Base-by-base conservation (phyloP, 2,113 vertebrate species). In the Ciconia stormi region DNA sequence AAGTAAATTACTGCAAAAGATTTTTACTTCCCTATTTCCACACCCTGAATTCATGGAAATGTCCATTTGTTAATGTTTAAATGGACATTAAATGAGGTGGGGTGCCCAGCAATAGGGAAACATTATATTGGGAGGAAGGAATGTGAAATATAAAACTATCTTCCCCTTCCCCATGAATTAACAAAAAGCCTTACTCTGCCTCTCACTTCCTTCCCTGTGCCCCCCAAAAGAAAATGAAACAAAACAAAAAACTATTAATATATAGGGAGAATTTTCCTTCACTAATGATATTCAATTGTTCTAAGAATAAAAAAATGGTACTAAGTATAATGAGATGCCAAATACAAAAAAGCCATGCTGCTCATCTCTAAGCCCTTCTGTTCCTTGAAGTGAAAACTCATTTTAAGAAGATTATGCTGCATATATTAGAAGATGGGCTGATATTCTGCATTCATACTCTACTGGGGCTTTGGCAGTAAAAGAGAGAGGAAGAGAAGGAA, bases 391-490 rank as follows among this genome's bases (percentile, higher is more conserved):
- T 98, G 98, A 98, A 98, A 98, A 98, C 97, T 98, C 98, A 98
- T 98, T 98, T 98, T 98, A 98, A 98, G 98, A 98, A 98, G 98
- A 98, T 98, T 98, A 98, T 98, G 89, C 97, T 98, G 98, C 97
- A 98, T 98, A 98, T 98, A 98, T 98, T 98, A 98, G 98, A 98
- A 98, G 97, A 98, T 98, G 93, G 96, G 92, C 96, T 98, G 98
- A 98, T 98, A 98, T 97, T 98, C 97, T 93, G 96, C 97, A 97
- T 98, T 98, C 96, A 97, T 98, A 96, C 97, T 98, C 97, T 97
- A 97, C 96, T 98, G 97, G 97, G 97, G 92, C 74, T 96, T 98
- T 97, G 96, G 96, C 97, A 97, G 93, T 94, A 95, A 97, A 96
- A 97, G 91, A 95, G 93, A 97, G 88, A 96, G 34, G 50, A 90